These are phyloP conservation scores for Platyscapa corneri DNA, from an alignment of 1,140 invertebrate species.

Conservation along the genomic window DNA sequence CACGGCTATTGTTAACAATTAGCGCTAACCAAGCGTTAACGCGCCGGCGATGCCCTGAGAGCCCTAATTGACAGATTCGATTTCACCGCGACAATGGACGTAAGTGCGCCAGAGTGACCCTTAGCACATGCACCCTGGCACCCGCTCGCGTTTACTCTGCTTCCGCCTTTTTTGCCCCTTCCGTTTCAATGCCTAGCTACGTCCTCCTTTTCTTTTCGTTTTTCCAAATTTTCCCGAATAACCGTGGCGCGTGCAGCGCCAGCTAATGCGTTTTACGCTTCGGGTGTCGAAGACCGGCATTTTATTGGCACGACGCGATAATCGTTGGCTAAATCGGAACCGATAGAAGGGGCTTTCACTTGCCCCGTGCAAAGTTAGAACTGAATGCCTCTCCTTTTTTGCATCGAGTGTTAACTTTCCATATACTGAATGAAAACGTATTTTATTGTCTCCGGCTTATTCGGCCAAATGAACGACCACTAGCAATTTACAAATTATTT, in stretches of 20 bases:
- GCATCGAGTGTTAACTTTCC: neutral
- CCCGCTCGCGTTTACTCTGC: neutral
- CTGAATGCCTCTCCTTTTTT: neutral
- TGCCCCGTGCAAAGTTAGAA: neutral
- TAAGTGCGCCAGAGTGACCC: slow-evolving; percentile 31
- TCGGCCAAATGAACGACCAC: no score
- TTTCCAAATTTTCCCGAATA: neutral
- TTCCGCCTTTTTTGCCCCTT: neutral
- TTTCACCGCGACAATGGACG: slow-evolving; percentile 68
- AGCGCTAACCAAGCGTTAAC: slow-evolving; percentile 73
- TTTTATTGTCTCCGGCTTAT: neutral
- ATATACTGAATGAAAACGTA: neutral
- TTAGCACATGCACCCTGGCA: neutral
- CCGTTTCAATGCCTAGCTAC: neutral
- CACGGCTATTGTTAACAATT: slow-evolving; percentile 62
- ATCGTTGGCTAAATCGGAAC: neutral
- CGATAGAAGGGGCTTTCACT: neutral
- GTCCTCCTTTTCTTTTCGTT: neutral
- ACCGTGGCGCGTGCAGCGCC: neutral
- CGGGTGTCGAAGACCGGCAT: no score
- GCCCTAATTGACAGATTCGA: slow-evolving; percentile 73
- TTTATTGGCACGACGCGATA: neutral
- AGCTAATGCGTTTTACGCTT: neutral
- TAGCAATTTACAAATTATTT: no score
- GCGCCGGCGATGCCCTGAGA: slow-evolving; percentile 50